phyloP scores from a whole-genome alignment of 1,140 invertebrate genomes.

The Bombus sylvicola region DNA sequence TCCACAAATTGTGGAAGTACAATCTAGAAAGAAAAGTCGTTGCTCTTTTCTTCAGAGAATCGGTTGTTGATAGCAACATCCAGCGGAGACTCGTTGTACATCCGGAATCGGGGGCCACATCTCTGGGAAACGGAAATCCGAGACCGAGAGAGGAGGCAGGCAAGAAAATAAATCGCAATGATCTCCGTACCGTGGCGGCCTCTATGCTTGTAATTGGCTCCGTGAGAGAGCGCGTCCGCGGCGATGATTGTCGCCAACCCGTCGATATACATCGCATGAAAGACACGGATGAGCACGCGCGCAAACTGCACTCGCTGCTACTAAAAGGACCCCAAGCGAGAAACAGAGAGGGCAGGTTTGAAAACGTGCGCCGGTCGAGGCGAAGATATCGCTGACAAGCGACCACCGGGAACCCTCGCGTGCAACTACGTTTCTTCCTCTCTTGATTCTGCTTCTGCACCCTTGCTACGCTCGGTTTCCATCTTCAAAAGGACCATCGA shows the following conservation, averaged over 20 bases:
- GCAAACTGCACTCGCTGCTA: slow-evolving; percentile 8
- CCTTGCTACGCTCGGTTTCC: slow-evolving; percentile 19
- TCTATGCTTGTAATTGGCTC: slow-evolving; percentile 76
- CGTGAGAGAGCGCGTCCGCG: slow-evolving; percentile 60
- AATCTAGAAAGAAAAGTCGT: background rate
- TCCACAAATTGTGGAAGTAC: background rate
- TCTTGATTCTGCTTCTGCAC: background rate
- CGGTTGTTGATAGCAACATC: background rate
- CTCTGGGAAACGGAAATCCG: slow-evolving; percentile 29
- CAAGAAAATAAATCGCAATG: slow-evolving; percentile 73
- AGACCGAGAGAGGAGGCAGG: background rate
- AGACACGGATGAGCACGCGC: slow-evolving; percentile 57
- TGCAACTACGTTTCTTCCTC: slow-evolving; percentile 59
- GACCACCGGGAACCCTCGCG: slow-evolving; percentile 73
- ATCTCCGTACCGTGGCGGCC: slow-evolving; percentile 42
- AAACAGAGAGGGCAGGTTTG: slow-evolving; percentile 10
- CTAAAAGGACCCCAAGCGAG: slow-evolving; percentile 31
- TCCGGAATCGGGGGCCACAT: background rate
- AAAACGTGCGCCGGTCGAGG: slow-evolving; percentile 65
- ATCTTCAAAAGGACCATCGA: slow-evolving; percentile 39
- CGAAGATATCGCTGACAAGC: slow-evolving; percentile 74
- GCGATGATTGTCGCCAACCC: slow-evolving; percentile 74
- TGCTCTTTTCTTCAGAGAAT: background rate
- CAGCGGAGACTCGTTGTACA: background rate
- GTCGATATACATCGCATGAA: slow-evolving; percentile 75